These are phyloP conservation scores for Prosapia bicincta DNA, from an alignment of 2,888 invertebrate genomes.

Conservation along the genomic window DNA sequence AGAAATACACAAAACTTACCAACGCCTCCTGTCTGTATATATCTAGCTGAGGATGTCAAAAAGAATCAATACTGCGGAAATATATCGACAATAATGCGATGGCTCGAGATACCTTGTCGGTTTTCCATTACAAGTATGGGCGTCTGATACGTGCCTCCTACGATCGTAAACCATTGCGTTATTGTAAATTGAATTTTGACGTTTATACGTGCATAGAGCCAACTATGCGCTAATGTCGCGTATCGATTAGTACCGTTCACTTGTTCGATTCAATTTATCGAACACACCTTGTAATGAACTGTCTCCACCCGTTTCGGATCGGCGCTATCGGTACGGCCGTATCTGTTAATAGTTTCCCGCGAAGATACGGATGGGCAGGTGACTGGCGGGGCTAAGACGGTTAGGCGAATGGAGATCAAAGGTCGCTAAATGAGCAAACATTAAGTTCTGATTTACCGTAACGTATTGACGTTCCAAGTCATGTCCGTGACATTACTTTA, in stretches of 20 bases:
- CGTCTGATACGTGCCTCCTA: neutral
- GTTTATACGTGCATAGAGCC: neutral
- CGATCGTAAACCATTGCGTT: neutral
- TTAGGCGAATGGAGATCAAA: neutral
- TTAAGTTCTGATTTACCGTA: neutral
- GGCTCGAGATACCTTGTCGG: neutral
- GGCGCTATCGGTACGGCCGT: no score
- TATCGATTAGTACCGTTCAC: neutral
- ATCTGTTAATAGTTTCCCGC: neutral
- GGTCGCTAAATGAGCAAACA: neutral
- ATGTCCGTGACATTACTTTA: neutral
- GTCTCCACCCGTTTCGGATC: no score
- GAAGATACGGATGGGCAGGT: neutral
- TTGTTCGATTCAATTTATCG: neutral
- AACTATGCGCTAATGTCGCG: neutral
- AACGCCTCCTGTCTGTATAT: no score
- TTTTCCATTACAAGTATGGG: neutral
- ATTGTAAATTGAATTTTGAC: conserved; percentile 2
- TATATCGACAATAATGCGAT: neutral
- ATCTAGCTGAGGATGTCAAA: neutral
- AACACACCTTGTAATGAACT: neutral
- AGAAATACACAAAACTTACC: no score
- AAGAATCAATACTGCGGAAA: neutral
- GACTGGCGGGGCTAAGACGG: neutral
- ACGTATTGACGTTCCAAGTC: no score